Evolutionary conservation across 2,113 vertebrate genomes (phyloP).

Genomic region (Cheilinus undulatus): DNA sequence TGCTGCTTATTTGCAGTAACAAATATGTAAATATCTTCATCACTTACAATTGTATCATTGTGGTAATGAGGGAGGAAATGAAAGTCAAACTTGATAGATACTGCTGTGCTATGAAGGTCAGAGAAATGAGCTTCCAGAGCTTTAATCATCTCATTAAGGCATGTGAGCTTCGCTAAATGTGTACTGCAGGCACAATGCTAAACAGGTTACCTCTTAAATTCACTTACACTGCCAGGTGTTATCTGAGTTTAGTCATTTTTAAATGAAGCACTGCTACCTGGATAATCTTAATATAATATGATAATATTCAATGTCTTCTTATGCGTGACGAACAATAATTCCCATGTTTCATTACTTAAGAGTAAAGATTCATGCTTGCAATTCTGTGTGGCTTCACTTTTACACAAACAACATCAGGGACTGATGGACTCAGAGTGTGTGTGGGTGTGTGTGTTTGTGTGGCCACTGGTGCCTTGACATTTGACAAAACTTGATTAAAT

Average conservation of each 20-base stretch:
- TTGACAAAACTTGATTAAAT: too few species aligned
- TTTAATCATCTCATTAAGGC: slow-evolving; percentile 10
- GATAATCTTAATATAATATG: background rate
- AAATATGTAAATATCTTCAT: slow-evolving; percentile 12
- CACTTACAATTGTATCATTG: background rate
- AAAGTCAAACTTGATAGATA: background rate
- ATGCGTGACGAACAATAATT: background rate
- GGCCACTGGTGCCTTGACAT: too few species aligned
- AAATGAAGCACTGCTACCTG: background rate
- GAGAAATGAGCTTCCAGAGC: background rate
- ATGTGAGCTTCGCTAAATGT: background rate
- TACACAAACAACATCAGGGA: background rate
- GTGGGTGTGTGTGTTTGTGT: too few species aligned
- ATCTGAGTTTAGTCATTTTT: background rate
- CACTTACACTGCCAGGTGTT: background rate
- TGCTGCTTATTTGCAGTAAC: slow-evolving; percentile 1
- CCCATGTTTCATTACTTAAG: too few species aligned
- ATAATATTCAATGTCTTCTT: background rate
- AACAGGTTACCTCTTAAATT: background rate
- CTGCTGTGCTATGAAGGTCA: background rate
- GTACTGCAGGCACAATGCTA: background rate
- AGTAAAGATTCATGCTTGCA: background rate
- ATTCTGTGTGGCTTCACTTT: background rate
- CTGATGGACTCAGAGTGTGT: too few species aligned
- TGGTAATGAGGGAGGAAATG: slow-evolving; percentile 19